Evolutionary conservation across 2,113 vertebrate species (phyloP), one percentile per base, ranked within the genome.

Genomic region (Gadus macrocephalus): DNA sequence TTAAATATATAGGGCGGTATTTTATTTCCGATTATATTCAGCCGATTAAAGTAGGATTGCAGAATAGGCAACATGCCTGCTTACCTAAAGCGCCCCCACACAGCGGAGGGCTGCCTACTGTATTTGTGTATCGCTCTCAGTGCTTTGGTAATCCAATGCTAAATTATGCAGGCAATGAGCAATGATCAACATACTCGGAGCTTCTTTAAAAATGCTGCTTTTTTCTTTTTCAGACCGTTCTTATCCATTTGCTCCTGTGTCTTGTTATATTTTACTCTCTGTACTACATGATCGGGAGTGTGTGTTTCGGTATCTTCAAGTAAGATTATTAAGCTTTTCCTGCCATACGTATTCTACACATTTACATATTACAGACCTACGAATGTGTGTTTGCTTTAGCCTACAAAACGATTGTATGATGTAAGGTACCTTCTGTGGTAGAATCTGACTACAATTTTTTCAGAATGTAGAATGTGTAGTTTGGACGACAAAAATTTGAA

Each of bases 211-310:
- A 14, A 12, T 49, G 42, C 12, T 49, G 8, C 11, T 49, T 49
- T 49, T 49, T 64, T 5, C 14, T 17, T 70, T 35, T 9, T 19
- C 83, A 94, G 94, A 89, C 88, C 67, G 86, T 94, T 75, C 78
- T 95, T 66, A 55, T 89, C 80, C 94, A 94, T 42, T 81, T 95
- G 70, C 79, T 94, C 71, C 74, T 92, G 38, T 93, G 94, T 77
- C 74, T 91, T 76, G 17, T 89, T 77, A 90, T 93, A 79, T 94
- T 96, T 88, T 94, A 94, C 74, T 80, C 88, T 7, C 83, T 95
- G 20, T 95, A 93, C 80, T 95, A 93, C 9, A 84, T 91, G 86
- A 89, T 93, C 55, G 92, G 92, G 5, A 93, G 91, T 0, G 72
- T 92, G 62, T 93, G 92, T 77, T 94, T 93, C 14, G 84, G 91